These are phyloP conservation scores for Dryas iulia DNA, from an alignment of 1,140 invertebrate species.

Conservation along the genomic window DNA sequence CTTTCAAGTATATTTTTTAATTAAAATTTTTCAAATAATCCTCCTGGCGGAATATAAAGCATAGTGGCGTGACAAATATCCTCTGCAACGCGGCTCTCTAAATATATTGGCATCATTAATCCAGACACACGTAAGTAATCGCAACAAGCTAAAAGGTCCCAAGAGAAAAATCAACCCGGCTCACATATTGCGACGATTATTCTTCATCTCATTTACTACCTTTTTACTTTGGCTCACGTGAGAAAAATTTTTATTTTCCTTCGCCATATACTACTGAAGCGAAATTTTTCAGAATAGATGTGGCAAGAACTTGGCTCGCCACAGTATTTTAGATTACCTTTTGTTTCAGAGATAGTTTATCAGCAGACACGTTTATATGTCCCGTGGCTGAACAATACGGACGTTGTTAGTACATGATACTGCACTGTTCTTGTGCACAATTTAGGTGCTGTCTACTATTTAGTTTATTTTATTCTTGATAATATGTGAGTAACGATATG, in stretches of 20 bases:
- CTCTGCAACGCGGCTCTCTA: conserved; percentile 29
- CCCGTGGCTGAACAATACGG: conserved; percentile 16
- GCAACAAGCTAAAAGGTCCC: conserved; percentile 43
- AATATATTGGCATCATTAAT: conserved; percentile 53
- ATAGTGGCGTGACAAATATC: conserved; percentile 25
- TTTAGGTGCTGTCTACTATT: conserved; percentile 12
- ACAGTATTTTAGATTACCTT: conserved; percentile 19
- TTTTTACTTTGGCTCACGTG: conserved; percentile 44
- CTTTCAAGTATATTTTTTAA: background rate
- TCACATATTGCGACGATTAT: conserved; percentile 70
- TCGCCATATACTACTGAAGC: background rate
- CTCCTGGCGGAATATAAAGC: background rate
- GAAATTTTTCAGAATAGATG: conserved; percentile 15
- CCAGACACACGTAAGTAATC: conserved; percentile 46
- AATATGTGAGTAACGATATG: background rate
- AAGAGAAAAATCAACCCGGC: conserved; percentile 61
- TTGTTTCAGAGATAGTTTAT: conserved; percentile 20
- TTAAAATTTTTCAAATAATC: background rate
- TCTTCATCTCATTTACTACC: conserved; percentile 67
- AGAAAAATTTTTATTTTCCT: conserved; percentile 25
- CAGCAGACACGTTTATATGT: conserved; percentile 21
- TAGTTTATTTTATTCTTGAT: conserved; percentile 7
- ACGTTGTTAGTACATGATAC: conserved; percentile 10
- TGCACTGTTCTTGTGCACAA: conserved; percentile 6
- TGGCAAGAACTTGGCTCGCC: conserved; percentile 19